These are phyloP conservation scores for Pangasius krempfi DNA, from an alignment of 2,797 vertebrate genomes.

Conservation along the genomic window DNA sequence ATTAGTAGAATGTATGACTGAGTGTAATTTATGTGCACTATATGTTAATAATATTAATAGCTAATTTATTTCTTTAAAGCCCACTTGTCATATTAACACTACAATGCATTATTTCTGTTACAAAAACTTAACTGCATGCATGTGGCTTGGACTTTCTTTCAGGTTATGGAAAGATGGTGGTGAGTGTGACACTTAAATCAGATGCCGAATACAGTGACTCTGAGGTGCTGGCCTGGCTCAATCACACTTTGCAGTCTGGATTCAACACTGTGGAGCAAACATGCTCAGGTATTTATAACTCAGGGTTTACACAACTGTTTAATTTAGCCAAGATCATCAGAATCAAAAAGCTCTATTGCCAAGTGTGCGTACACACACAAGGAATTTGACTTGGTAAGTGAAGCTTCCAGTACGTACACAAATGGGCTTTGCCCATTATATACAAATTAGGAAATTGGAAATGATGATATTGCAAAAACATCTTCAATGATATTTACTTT, in stretches of 20 bases:
- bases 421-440: neutral
- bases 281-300: slow-evolving; percentile 62
- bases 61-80: neutral
- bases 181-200: slow-evolving; percentile 31
- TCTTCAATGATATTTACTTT: neutral
- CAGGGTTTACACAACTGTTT: neutral
- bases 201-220: slow-evolving; percentile 13
- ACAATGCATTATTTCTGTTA: neutral
- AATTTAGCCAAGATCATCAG: neutral
- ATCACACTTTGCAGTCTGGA: slow-evolving; percentile 58
- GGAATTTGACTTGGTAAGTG: no score
- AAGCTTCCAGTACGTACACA: no score
- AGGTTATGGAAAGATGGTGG: slow-evolving; percentile 59
- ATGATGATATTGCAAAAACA: neutral
- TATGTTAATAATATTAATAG: neutral
- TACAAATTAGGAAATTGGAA: neutral
- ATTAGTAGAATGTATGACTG: neutral
- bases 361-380: no score
- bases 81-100: neutral
- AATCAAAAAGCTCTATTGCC: no score
- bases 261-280: slow-evolving; percentile 65
- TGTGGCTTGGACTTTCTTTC: neutral
- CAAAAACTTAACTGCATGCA: neutral
- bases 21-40: neutral
- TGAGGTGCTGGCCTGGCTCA: slow-evolving; percentile 69